Base-by-base conservation (phyloP, 1,140 invertebrate species). In the Ips nitidus region DNA sequence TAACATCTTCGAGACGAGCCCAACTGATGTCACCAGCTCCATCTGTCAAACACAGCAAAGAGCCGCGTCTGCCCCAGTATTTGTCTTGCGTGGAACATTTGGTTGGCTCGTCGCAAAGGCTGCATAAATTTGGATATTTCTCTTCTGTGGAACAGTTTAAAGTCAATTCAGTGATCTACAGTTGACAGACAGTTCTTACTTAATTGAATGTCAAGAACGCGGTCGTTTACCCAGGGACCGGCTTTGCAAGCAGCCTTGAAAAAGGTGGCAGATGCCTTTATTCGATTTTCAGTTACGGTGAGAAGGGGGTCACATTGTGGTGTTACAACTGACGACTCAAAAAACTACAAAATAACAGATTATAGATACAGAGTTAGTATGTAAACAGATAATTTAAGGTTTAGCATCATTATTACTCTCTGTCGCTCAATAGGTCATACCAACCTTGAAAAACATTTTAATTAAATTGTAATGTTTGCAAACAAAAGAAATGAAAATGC, bases 11-110 rank as follows among this genome's bases (percentile, higher is more conserved):
- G 1, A 87, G 80, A 68, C 90, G 87, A 0, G 91, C 86, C 88
- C 94, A 96, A 40, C 91, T 90, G 6, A 94, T 84, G 74, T 95
- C 90, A 0, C 92, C 94, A 2, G 82, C 82, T 36, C 88, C 87
- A 70, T 91, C 89, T 8, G 87, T 87, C 6, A 97, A 80, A 76
- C 94, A 97, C 37, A 88, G 81, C 1, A 95, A 81, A 0, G 92
- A 88, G 4, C 94, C 94, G 55, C 88, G 83, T 58, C 89, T 84
- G 1, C 94, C 94, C 83, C 90, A 91, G 81, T 92, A 94, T 65
- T 88, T 89, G 78, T 96, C 94, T 41, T 81, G 82, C 0, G 81
- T 79, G 22, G 87, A 88, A 75, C 91, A 94, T 36, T 75, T 80
- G 3, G 75, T 67, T 0, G 86, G 84, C 78, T 85, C 83, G 8